These are phyloP conservation scores for Spizaetus ornatus DNA, from an alignment of 2,113 vertebrate species.

Conservation along the genomic window DNA sequence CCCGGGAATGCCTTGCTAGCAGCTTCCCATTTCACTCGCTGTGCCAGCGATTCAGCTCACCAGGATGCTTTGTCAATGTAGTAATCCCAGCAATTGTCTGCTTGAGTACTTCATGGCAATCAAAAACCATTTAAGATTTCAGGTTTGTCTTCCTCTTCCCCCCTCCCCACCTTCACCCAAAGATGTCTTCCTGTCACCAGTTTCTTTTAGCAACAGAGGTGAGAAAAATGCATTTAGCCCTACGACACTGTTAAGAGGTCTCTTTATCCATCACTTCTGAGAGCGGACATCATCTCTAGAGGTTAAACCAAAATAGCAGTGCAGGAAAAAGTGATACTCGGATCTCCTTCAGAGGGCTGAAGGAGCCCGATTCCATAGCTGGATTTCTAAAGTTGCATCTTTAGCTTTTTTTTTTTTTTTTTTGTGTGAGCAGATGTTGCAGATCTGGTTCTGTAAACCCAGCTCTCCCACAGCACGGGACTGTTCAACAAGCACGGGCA, in stretches of 20 bases:
- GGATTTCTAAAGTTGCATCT: neutral
- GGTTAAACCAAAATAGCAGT: constrained; percentile 24
- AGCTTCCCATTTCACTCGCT: constrained; percentile 38
- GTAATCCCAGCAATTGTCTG: constrained; percentile 59
- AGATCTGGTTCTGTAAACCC: neutral
- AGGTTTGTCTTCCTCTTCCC: constrained; percentile 48
- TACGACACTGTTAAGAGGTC: neutral
- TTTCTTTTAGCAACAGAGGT: neutral
- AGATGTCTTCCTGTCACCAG: constrained; percentile 22
- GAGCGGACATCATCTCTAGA: neutral
- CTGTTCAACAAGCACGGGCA: neutral
- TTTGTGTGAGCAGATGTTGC: neutral
- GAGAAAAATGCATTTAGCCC: constrained; percentile 17
- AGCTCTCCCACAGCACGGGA: neutral
- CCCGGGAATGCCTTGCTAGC: constrained; percentile 59
- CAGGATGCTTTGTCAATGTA: constrained; percentile 59
- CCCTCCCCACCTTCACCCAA: neutral
- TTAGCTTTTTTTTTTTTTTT: neutral
- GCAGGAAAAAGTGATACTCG: neutral
- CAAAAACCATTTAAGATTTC: constrained; percentile 59
- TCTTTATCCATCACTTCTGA: neutral
- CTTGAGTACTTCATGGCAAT: constrained; percentile 42
- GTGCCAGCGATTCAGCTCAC: constrained; percentile 63
- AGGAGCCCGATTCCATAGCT: neutral
- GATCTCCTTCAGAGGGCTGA: neutral